phyloP scores from a whole-genome alignment of 1,140 invertebrate genomes.

The Caenorhabditis brenneri region DNA sequence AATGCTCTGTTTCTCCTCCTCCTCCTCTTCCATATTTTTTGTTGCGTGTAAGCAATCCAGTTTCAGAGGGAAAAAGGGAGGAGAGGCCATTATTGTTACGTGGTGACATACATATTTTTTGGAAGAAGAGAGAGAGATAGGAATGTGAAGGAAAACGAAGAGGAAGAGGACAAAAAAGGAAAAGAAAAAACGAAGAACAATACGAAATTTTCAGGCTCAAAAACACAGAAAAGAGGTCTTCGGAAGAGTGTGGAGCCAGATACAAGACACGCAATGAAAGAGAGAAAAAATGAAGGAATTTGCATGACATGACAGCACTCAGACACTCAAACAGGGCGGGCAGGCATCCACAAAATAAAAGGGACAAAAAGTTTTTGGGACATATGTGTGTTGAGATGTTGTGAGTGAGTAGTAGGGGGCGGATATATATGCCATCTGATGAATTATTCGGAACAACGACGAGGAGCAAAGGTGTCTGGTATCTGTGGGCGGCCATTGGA shows the following conservation, averaged over 20 bases:
- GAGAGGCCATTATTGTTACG: not conserved
- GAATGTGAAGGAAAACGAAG: too few relatives aligned
- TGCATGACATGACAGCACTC: not conserved
- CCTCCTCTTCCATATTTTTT: too few relatives aligned
- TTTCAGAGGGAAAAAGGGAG: too few relatives aligned
- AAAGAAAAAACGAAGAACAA: not conserved
- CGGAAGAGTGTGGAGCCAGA: too few relatives aligned
- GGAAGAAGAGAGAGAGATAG: too few relatives aligned
- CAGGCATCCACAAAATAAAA: too few relatives aligned
- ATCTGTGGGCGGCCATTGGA: not conserved
- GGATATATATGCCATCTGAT: not conserved
- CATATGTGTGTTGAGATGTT: not conserved
- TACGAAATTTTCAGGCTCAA: slow-evolving; percentile 8
- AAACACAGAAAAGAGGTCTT: not conserved
- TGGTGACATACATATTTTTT: not conserved
- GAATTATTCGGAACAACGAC: slow-evolving; percentile 34
- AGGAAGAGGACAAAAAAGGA: not conserved
- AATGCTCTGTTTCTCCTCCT: not conserved
- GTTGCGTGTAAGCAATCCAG: not conserved
- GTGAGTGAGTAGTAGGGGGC: not conserved
- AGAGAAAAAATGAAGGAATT: not conserved
- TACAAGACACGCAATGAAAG: not conserved
- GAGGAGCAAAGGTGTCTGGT: not conserved
- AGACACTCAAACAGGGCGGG: not conserved
- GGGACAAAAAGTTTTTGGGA: not conserved